Evolutionary conservation across 2,113 vertebrate genomes (phyloP).

Genomic region (Vimba vimba): DNA sequence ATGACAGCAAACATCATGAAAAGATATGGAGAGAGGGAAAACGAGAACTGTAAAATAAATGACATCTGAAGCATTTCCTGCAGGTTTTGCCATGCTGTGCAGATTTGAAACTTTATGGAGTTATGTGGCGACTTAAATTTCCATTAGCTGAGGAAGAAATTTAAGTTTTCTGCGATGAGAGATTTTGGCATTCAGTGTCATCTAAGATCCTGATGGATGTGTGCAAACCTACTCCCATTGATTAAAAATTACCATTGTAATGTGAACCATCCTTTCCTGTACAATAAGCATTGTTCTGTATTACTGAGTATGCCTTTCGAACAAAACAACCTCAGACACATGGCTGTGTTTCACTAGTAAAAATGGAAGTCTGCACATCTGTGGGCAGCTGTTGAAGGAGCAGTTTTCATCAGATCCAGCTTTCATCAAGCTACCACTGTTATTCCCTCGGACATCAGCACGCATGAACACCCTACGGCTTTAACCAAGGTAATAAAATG

Average conservation of each 20-base stretch:
- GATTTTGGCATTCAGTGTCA: conserved; percentile 66
- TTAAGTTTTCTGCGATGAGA: conserved; percentile 71
- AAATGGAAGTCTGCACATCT: neutral
- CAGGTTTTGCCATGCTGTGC: conserved; percentile 66
- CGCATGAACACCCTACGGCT: conserved; percentile 31
- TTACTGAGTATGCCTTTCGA: neutral
- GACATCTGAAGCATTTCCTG: conserved; percentile 82
- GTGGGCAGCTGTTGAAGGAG: conserved; percentile 20
- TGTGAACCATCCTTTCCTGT: neutral
- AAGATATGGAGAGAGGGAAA: conserved; percentile 79
- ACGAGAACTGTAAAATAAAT: conserved; percentile 82
- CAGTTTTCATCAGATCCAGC: conserved; percentile 27
- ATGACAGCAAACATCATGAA: conserved; percentile 83
- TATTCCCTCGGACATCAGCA: conserved; percentile 30
- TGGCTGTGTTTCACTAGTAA: neutral
- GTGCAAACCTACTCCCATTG: conserved; percentile 27
- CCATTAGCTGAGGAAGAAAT: conserved; percentile 77
- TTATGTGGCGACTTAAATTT: conserved; percentile 79
- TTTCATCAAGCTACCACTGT: conserved; percentile 23
- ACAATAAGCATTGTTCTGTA: no score
- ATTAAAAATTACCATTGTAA: neutral
- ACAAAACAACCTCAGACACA: neutral
- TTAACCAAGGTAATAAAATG: conserved; percentile 26
- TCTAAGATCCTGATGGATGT: conserved; percentile 71
- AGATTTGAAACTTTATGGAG: conserved; percentile 70